Evolutionary conservation across 2,797 vertebrate species (phyloP), one percentile per base, ranked within the genome.

Genomic region (Myripristis murdjan): DNA sequence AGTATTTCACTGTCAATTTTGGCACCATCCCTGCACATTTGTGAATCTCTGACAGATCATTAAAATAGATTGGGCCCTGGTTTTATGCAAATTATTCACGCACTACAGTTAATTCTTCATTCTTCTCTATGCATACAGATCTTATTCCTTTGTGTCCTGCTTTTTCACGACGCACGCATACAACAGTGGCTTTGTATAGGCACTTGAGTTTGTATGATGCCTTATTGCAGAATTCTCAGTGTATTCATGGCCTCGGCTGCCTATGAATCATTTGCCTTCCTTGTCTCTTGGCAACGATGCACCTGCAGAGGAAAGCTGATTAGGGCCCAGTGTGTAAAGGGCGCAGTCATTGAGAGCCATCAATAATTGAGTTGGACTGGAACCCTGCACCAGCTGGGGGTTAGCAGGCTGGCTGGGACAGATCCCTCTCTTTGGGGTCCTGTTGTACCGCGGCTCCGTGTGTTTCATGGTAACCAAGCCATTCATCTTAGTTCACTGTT

Each of bases 331-430:
- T 70, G 83, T 73, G 78, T 75, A 49, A 79, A 80, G 84, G 70
- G 82, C 35, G 23, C 79, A 60, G 86, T 72, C 83, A 64, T 79
- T 81, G 90, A 87, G 87, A 83, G 77, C 58, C 90, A 94, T 94
- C 81, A 93, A 94, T 94, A 92, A 94, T 94, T 87, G 70, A 94
- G 87, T 46, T 63, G 71, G 58, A 81, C 58, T 91, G 80, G 86
- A 92, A 88, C 68, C 75, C 5, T 10, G 90, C 86, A 89, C 88
- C 83, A 83, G 37, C 92, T 94, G 79, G 93, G 95, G 85, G 73
- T 73, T 66, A 77, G 59, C 72, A 49, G 18, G 47, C 55, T 20
- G 57, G 66, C 72, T 64, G 56, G 66, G 73, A 57, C 46, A 20
- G 73, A 77, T 83, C 74, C 41, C 62, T 62, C 70, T 88, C 55